Percentiles rank a stretch among this genome's conserved stretches.
Evolutionary conservation across 1,140 invertebrate species (phyloP).

Genomic region (Dinoponera quadriceps): DNA sequence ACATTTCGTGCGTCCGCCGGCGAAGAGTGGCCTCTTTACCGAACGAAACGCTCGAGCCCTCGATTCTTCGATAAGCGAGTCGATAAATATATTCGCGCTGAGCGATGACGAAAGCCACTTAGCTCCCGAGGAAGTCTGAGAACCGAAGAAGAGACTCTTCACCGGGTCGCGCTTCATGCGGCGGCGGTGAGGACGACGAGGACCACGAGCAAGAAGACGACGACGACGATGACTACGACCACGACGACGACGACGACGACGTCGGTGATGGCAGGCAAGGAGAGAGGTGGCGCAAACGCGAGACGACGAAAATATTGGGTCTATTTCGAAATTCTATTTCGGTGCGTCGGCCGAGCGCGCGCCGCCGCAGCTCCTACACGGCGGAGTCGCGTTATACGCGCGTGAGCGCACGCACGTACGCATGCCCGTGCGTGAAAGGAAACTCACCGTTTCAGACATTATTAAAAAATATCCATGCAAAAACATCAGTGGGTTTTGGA

Average conservation of each 20-base stretch:
- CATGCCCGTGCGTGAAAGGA: constrained; percentile 45
- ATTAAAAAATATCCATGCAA: background rate
- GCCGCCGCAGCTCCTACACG: constrained; percentile 76
- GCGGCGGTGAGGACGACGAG: constrained; percentile 63
- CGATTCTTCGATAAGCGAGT: constrained; percentile 47
- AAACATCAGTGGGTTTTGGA: background rate
- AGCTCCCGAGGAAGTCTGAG: constrained; percentile 21
- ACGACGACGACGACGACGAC: constrained; percentile 60
- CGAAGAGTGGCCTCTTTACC: constrained; percentile 12
- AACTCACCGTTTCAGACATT: constrained; percentile 7
- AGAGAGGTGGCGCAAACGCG: constrained; percentile 84
- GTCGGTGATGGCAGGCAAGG: constrained; percentile 70
- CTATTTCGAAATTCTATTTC: constrained; percentile 86
- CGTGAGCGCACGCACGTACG: constrained; percentile 53
- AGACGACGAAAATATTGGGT: constrained; percentile 86
- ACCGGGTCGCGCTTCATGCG: constrained; percentile 20
- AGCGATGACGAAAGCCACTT: constrained; percentile 64
- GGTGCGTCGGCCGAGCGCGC: constrained; percentile 82
- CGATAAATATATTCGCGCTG: constrained; percentile 53
- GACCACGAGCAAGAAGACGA: constrained; percentile 50
- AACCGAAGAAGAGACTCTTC: constrained; percentile 55
- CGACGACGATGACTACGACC: constrained; percentile 68
- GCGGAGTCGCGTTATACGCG: constrained; percentile 30
- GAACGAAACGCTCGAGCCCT: constrained; percentile 16
- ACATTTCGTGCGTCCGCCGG: background rate